A percentile compares a stretch with the other conserved stretches of the same genome.
Conservation (phyloP, 2,113 vertebrate species). For the Grantiella picta region DNA sequence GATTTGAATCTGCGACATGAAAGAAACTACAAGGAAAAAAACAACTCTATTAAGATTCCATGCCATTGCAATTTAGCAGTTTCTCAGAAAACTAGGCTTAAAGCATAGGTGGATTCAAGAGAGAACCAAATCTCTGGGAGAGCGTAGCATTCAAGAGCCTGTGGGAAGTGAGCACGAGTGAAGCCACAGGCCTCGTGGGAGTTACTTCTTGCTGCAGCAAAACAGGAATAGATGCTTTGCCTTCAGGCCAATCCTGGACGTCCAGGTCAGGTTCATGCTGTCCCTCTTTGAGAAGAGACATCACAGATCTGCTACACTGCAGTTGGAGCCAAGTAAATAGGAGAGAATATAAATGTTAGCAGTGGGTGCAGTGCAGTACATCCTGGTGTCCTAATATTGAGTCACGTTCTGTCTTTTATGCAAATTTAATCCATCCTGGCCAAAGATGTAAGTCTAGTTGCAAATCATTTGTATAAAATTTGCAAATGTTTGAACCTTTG, state of each 20-base stretch:
- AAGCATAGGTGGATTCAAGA: not conserved
- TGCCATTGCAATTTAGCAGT: not conserved
- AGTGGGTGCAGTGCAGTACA: not conserved
- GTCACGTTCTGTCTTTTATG: constrained; percentile 8
- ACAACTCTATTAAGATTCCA: not conserved
- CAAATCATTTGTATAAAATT: not conserved
- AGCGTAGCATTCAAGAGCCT: not conserved
- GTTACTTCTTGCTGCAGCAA: not conserved
- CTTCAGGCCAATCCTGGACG: not conserved
- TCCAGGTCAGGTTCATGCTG: not conserved
- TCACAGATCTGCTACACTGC: not conserved
- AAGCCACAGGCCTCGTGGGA: not conserved
- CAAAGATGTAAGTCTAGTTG: not conserved
- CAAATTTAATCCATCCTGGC: not conserved
- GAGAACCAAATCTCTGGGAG: accelerated
- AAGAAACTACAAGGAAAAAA: not conserved
- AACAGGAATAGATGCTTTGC: not conserved
- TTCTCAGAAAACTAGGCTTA: not conserved
- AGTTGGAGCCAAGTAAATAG: not conserved
- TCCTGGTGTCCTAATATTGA: not conserved
- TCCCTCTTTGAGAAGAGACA: not conserved
- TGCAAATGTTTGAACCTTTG: not conserved
- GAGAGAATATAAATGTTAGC: not conserved
- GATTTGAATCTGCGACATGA: not conserved
- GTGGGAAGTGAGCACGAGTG: not conserved